A percentile compares a stretch with the other conserved stretches of the same genome.
These are phyloP conservation scores for Diploptera punctata DNA, from an alignment of 2,888 invertebrate genomes.

Conservation along the genomic window DNA sequence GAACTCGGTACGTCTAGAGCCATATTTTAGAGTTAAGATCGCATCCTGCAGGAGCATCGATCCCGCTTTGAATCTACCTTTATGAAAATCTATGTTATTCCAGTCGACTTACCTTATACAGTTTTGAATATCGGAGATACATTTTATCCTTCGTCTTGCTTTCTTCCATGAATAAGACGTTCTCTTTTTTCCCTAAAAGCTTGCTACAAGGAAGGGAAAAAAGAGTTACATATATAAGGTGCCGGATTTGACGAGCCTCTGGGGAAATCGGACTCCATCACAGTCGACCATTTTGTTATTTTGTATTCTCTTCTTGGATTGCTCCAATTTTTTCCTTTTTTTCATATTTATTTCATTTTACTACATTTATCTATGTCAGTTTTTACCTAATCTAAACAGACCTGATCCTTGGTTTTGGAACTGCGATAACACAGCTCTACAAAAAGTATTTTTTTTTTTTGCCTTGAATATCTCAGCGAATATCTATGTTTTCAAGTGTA, in stretches of 20 bases:
- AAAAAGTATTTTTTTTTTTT: too few relatives aligned
- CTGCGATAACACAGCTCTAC: too few relatives aligned
- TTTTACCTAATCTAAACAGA: neutral
- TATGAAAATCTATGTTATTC: neutral
- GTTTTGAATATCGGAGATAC: neutral
- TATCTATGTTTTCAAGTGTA: too few relatives aligned
- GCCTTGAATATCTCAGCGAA: too few relatives aligned
- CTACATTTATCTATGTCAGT: neutral
- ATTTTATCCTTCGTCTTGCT: neutral
- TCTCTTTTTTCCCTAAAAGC: constrained; percentile 1
- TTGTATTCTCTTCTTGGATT: neutral
- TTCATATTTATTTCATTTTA: neutral
- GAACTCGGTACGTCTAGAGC: neutral
- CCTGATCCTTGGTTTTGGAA: neutral
- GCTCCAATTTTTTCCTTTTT: neutral
- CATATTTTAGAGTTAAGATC: neutral
- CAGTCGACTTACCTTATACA: neutral
- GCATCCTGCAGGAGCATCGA: neutral
- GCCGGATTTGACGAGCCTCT: constrained; percentile 17
- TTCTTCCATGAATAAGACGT: neutral
- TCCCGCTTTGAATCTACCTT: neutral
- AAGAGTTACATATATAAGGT: constrained; percentile 4
- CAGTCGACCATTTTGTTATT: neutral
- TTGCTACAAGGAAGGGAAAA: neutral
- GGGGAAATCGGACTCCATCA: constrained; percentile 10